Base-by-base conservation (phyloP, 2,113 vertebrate species). In the Cinclus mexicanus region DNA sequence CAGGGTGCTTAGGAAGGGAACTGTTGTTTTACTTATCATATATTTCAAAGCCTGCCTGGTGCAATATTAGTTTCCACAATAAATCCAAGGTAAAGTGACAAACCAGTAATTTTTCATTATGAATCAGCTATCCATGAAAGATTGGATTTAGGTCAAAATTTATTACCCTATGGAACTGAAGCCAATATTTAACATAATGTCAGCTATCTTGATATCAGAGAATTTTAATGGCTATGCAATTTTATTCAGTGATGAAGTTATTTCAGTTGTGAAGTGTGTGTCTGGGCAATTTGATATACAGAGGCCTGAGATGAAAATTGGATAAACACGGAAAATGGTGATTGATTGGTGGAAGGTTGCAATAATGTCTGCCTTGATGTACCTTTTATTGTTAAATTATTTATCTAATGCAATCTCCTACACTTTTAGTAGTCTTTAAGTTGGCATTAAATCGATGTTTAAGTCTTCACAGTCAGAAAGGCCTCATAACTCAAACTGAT, bases 361-460 rank as follows among this genome's bases (percentile, higher is more conserved):
- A 97, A 79, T 80, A 77, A 90, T 63, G 83, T 94, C 95, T 84
- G 46, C 90, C 92, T 97, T 97, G 97, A 98, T 97, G 94, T 97
- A 97, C 89, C 94, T 95, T 97, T 96, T 97, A 97, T 98, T 98
- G 97, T 96, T 76, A 97, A 98, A 98, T 98, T 98, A 98, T 97
- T 97, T 97, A 98, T 97, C 96, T 97, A 92, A 97, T 98, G 97
- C 93, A 93, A 95, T 97, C 96, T 92, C 84, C 19, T 44, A 83
- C 68, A 83, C 94, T 97, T 97, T 74, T 76, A 96, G 95, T 86
- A 93, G 89, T 94, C 94, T 96, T 97, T 97, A 95, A 91, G 85
- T 96, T 96, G 96, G 86, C 97, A 95, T 96, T 98, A 96, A 97
- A 96, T 98, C 97, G 31, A 96, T 96, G 86, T 92, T 96, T 93